Percentiles rank a stretch among this genome's conserved stretches.
These are phyloP conservation scores for Molossus molossus DNA, from an alignment of 2,797 vertebrate genomes.

Conservation along the genomic window DNA sequence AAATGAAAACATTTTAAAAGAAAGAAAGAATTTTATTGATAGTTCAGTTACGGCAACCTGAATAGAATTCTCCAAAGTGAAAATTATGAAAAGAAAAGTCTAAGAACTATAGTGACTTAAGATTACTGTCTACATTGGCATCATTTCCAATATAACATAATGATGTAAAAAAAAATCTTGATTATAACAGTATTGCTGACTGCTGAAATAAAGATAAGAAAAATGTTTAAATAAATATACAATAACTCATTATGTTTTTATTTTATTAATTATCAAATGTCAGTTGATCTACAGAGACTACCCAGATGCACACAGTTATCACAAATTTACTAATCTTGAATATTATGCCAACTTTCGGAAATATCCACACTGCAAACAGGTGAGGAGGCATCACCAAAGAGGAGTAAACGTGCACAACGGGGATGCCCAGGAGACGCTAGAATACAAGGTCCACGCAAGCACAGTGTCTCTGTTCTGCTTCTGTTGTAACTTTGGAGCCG, in stretches of 20 bases:
- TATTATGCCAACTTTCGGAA: neutral
- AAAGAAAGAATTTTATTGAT: neutral
- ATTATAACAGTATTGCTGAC: neutral
- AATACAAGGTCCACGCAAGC: neutral
- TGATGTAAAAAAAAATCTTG: neutral
- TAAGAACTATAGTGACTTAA: neutral
- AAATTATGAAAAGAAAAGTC: neutral
- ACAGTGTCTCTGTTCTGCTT: neutral
- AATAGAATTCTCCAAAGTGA: neutral
- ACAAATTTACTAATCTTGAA: neutral
- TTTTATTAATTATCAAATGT: neutral
- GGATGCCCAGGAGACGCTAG: neutral
- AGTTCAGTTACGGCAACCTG: neutral
- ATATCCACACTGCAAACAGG: neutral
- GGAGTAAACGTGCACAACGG: neutral
- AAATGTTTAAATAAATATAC: neutral
- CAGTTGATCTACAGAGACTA: neutral
- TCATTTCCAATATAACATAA: neutral
- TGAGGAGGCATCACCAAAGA: neutral
- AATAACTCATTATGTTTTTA: neutral
- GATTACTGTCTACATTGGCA: neutral
- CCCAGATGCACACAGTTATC: neutral
- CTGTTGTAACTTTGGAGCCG: neutral
- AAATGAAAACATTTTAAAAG: no score
- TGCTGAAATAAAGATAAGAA: constrained; percentile 11